Evolutionary conservation across 64 coral and sea anemone species (phyloP), one percentile per base, ranked within the genome.

Genomic region (Porites lutea): DNA sequence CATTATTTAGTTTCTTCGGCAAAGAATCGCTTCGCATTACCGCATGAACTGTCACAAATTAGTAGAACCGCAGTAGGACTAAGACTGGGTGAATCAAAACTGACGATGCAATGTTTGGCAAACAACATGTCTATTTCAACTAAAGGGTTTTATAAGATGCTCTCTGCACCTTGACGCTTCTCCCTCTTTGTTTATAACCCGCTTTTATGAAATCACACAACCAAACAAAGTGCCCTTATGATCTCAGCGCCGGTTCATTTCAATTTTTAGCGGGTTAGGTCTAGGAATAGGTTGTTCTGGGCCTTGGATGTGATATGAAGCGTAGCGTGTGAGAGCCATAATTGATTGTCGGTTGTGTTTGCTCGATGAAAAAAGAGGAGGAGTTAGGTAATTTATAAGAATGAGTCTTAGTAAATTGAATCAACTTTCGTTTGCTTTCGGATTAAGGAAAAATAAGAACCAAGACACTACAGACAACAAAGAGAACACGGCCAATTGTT

Each of bases 301-400:
- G 63, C 27, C 69, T 51, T 67, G 23, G 45, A 52, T 63, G 52
- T 52, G 18, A 51, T 22, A 22, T 52, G 61, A 68, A 52, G 48
- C 63, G 81, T 18, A 65, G 59, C 16, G 37, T 84, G 59, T 47
- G 47, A 84, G 43, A 20, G 18, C 18, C 65, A 62, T 93, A 93
- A 93, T 93, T 93, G 91, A 93, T 93, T 70, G 91, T 78, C 76
- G 82, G 59, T 84, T 49, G 82, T 93, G 82, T 93, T 93, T 93
- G 76, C 91, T 79, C 71, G 91, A 66, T 68, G 74, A 72, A 79
- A 87, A 85, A 93, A 85, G 78, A 93, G 91, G 91, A 93, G 91
- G 82, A 45, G 91, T 87, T 75, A 53, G 51, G 50, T 78, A 93
- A 81, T 87, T 93, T 76, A 86, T 58, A 71, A 86, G 82, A 78